Evolutionary conservation across 2,888 invertebrate species (phyloP).

Genomic region (Trichacis sp.): DNA sequence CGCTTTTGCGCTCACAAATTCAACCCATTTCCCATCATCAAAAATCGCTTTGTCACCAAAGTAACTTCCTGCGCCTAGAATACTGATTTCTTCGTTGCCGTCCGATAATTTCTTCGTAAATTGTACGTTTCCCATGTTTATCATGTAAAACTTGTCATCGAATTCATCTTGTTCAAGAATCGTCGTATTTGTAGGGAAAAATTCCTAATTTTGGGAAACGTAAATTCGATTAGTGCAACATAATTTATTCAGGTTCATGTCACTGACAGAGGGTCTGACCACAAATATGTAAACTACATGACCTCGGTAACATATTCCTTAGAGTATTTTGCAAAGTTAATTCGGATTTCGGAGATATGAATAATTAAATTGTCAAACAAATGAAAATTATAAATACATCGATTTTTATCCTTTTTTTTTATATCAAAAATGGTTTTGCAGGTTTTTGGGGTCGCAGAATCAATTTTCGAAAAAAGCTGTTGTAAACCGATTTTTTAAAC

Average conservation of each 20-base stretch:
- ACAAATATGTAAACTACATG: no score
- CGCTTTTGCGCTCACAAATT: conserved; percentile 91
- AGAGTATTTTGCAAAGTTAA: no score
- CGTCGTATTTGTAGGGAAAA: conserved; percentile 80
- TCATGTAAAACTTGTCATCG: conserved; percentile 91
- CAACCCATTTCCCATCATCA: conserved; percentile 71
- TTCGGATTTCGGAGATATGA: no score
- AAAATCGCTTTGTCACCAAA: conserved; percentile 91
- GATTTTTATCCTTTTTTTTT: not conserved
- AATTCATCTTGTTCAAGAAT: conserved; percentile 86
- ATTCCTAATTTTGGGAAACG: conserved; percentile 72
- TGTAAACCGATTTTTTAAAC: no score
- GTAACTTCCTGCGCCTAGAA: conserved; percentile 81
- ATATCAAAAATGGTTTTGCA: no score
- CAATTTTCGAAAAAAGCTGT: no score
- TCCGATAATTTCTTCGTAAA: conserved; percentile 41
- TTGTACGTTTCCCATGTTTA: conserved; percentile 82
- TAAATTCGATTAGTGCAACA: no score
- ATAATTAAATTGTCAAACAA: no score
- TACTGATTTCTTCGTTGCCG: conserved; percentile 74
- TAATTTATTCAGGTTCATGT: no score
- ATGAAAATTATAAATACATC: no score
- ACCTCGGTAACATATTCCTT: no score
- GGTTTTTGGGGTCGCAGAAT: no score
- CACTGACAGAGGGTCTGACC: not conserved